These are phyloP conservation scores for Cyclina sinensis DNA, from an alignment of 1,140 invertebrate species.

Conservation along the genomic window DNA sequence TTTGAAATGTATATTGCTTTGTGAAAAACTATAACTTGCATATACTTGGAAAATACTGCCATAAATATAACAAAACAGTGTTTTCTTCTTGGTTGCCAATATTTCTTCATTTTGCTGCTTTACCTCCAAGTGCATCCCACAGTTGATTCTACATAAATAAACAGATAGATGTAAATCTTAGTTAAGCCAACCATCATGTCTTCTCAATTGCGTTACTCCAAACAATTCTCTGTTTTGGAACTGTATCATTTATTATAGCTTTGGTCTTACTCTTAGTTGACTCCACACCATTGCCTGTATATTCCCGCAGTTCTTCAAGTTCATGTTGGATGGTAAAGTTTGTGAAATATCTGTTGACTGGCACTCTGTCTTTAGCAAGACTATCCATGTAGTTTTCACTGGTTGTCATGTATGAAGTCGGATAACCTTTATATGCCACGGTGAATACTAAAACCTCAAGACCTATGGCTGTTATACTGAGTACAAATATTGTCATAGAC, in stretches of 20 bases:
- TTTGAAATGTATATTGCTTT: no score
- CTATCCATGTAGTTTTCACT: background rate
- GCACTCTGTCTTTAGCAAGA: background rate
- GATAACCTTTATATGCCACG: background rate
- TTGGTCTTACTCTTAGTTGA: background rate
- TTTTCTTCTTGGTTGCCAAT: no score
- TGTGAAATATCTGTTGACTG: background rate
- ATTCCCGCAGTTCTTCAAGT: background rate
- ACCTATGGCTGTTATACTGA: background rate
- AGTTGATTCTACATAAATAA: no score
- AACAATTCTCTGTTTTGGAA: background rate
- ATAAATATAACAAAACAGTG: no score
- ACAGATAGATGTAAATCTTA: no score
- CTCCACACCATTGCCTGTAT: background rate
- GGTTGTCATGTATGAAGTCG: background rate
- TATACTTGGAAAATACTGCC: no score
- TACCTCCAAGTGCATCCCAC: no score
- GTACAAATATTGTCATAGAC: background rate
- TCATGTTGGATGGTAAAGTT: background rate
- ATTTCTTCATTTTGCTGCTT: no score
- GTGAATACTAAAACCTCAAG: constrained; percentile 8
- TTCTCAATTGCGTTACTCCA: background rate
- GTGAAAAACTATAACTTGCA: no score
- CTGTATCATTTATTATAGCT: background rate
- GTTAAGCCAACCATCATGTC: no score